Percentiles rank a stretch among this genome's conserved stretches.
Conservation (phyloP, 2,888 invertebrate species). For the Oscheius sp. region DNA sequence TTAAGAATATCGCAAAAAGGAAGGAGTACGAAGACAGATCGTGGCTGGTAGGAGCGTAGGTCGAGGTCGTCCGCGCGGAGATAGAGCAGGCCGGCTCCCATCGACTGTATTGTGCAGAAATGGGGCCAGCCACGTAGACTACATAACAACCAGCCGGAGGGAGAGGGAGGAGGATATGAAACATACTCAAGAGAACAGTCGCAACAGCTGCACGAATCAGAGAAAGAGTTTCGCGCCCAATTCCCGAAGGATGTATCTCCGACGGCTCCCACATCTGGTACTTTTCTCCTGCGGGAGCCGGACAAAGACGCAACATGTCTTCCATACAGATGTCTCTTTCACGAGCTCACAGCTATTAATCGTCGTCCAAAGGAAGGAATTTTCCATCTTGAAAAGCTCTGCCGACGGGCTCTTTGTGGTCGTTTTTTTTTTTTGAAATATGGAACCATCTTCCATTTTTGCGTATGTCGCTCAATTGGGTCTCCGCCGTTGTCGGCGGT, state of each 20-base stretch:
- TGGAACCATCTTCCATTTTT: conserved; percentile 7
- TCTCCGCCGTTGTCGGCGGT: background rate
- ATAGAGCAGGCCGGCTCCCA: conserved; percentile 19
- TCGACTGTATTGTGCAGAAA: conserved; percentile 25
- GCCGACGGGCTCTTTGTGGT: background rate
- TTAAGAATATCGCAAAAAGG: background rate
- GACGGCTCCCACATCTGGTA: no score
- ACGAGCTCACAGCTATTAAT: background rate
- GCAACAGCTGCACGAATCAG: no score
- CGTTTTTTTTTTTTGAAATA: conserved; percentile 10
- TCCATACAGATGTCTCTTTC: no score
- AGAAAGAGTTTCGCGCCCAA: no score
- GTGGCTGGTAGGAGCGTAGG: background rate
- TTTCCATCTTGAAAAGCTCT: background rate
- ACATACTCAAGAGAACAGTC: no score
- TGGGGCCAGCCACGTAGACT: conserved; percentile 8
- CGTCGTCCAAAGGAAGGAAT: no score
- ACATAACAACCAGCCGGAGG: background rate
- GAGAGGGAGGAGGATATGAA: no score
- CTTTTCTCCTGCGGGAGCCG: background rate
- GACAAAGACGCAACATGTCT: background rate
- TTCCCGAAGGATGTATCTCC: no score
- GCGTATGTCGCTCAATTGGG: conserved; percentile 4
- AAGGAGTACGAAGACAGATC: background rate
- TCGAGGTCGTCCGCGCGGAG: conserved; percentile 21